Percentiles rank a stretch among this genome's conserved stretches.
These are phyloP conservation scores for Eudemis profundana DNA, from an alignment of 2,888 invertebrate genomes.

Conservation along the genomic window DNA sequence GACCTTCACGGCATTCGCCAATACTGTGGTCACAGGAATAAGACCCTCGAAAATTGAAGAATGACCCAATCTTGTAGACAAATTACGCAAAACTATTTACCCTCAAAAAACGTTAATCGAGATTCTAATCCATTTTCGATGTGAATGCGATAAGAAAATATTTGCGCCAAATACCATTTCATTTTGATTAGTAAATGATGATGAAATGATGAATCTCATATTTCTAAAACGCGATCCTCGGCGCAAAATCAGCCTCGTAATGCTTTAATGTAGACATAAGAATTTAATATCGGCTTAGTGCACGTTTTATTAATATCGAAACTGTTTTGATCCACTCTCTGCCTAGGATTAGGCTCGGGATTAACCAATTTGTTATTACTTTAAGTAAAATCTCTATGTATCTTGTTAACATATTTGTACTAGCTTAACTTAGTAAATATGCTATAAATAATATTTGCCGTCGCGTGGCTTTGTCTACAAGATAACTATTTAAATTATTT, in stretches of 20 bases:
- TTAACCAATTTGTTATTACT: conserved; percentile 14
- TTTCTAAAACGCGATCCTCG: neutral
- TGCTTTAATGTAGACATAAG: conserved; percentile 5
- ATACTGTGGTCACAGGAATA: too few species aligned
- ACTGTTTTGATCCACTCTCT: neutral
- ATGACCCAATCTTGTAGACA: too few species aligned
- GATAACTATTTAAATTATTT: too few species aligned
- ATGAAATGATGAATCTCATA: conserved; percentile 13
- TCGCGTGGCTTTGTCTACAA: too few species aligned
- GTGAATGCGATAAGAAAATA: neutral
- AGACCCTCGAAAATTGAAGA: too few species aligned
- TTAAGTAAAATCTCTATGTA: neutral
- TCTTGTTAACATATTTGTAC: neutral
- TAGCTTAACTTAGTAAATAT: too few species aligned
- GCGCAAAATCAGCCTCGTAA: neutral
- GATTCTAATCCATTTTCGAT: neutral
- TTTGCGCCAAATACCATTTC: neutral
- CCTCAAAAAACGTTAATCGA: too few species aligned
- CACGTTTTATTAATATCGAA: conserved; percentile 32
- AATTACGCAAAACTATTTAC: too few species aligned
- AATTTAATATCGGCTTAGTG: conserved; percentile 31
- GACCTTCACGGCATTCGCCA: too few species aligned
- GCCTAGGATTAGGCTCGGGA: conserved; percentile 8
- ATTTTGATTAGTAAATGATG: conserved; percentile 10
- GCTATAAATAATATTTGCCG: too few species aligned